These are phyloP conservation scores for Rachycentron canadum DNA, from an alignment of 2,797 vertebrate genomes.

Conservation along the genomic window DNA sequence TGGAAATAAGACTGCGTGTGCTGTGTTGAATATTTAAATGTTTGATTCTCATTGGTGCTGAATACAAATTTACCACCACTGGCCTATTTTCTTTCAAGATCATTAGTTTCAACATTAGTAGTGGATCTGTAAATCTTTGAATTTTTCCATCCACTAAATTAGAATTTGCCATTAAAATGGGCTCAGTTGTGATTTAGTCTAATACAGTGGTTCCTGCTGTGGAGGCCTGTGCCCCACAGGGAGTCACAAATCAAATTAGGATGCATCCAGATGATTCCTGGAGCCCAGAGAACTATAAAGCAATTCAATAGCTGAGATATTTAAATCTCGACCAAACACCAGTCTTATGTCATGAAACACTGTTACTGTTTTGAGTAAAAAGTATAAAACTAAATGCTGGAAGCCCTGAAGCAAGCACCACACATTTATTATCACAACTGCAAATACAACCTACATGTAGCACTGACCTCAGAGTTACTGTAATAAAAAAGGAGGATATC, in stretches of 20 bases:
- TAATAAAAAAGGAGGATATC: slow-evolving; percentile 6
- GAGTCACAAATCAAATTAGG: neutral
- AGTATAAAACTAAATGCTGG: neutral
- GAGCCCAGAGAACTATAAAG: neutral
- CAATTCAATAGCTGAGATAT: neutral
- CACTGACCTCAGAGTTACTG: slow-evolving; percentile 19
- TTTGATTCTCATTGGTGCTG: slow-evolving; percentile 43
- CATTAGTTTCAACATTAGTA: slow-evolving; percentile 28
- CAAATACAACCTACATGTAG: neutral
- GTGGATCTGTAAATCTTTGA: slow-evolving; percentile 37
- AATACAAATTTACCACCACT: slow-evolving; percentile 53
- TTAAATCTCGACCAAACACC: neutral
- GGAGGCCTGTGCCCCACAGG: neutral
- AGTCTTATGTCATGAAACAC: no score
- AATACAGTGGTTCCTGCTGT: neutral
- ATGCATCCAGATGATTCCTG: neutral
- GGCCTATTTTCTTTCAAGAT: slow-evolving; percentile 49
- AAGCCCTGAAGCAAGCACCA: neutral
- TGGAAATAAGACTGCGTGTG: slow-evolving; percentile 43
- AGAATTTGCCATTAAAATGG: slow-evolving; percentile 2
- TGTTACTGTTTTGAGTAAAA: no score
- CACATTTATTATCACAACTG: neutral
- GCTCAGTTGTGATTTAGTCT: neutral
- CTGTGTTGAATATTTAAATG: slow-evolving; percentile 49
- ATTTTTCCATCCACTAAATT: slow-evolving; percentile 4